Base-by-base conservation (phyloP, 2,888 invertebrate species). In the Drosophila tripunctata region DNA sequence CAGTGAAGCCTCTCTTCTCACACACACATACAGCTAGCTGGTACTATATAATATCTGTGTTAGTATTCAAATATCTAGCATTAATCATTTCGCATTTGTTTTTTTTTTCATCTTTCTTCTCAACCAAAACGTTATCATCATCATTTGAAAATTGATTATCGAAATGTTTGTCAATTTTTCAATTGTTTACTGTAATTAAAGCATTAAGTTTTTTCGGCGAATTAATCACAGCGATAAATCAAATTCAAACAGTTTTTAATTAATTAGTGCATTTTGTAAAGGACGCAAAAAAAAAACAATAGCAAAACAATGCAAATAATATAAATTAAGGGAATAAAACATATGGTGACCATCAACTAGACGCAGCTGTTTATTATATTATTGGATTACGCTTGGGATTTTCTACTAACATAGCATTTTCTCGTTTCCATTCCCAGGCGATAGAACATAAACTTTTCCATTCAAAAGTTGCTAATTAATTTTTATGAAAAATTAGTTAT, bases 181-280 rank as follows among this genome's bases (percentile, higher is more conserved):
- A 7, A 17, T 30, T 36, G 14, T 52, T 33, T 3, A 54, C 71
- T 64, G 74, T 71, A 67, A n/a, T 3, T 3, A 0, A 47, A 27
- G 45, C 50, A 35, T 3, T 36, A n/a, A 30, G 35, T 41, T 36
- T 31, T 30, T 24, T 22, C 14, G n/a, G 67, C 44, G 30, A 50
- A 64, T 74, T 68, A 74, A 72, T 72, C 75, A 58, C 40, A 44
- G 14, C 45, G 15, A 41, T 65, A 72, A 74, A 60, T 55, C 45
- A 33, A 41, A 12, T 15, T 36, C 44, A 68, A 74, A 64, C 54
- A 68, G 64, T 74, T 54, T 68, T 33, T 64, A 64, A 72, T 68
- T 58, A 74, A 74, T 74, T 72, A 62, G 55, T 72, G 30, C 33
- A 35, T 54, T 63, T 50, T 21, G 19, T 15, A 10, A 10, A 15